Percentiles rank a stretch among this genome's conserved stretches.
These are phyloP conservation scores for Cynodonichthys magdalenae DNA, from an alignment of 2,797 vertebrate species.

Conservation along the genomic window DNA sequence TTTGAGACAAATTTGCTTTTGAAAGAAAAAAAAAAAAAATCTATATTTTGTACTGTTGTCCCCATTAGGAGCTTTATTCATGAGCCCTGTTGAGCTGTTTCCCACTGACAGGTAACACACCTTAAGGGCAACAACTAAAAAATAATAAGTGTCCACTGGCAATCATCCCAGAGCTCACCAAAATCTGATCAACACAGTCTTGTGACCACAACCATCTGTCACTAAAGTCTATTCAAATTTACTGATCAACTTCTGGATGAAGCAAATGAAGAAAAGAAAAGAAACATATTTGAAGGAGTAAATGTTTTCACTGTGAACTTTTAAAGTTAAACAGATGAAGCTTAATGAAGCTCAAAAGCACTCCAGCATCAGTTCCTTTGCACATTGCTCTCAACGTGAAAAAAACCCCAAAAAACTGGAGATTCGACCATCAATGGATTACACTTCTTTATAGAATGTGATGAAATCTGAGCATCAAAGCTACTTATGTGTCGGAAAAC, in stretches of 20 bases:
- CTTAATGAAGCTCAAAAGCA: not conserved
- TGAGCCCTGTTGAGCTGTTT: not conserved
- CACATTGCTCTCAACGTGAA: too few species aligned
- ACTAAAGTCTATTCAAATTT: conserved; percentile 52
- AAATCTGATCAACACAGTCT: conserved; percentile 53
- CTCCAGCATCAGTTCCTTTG: not conserved
- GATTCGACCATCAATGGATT: not conserved
- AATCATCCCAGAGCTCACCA: conserved; percentile 41
- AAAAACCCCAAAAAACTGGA: too few species aligned
- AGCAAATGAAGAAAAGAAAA: conserved; percentile 21
- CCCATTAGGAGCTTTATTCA: not conserved
- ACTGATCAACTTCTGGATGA: conserved; percentile 53
- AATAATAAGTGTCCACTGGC: conserved; percentile 44
- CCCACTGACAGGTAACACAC: conserved; percentile 8
- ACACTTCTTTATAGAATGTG: too few species aligned
- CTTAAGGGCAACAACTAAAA: conserved; percentile 20
- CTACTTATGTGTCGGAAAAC: not conserved
- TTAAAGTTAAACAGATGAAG: conserved; percentile 3
- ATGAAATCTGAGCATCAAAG: not conserved
- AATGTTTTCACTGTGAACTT: conserved; percentile 28
- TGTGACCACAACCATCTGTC: conserved; percentile 52
- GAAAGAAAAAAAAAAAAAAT: not conserved
- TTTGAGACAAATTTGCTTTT: not conserved
- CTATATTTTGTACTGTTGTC: not conserved
- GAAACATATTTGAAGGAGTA: conserved; percentile 17